phyloP scores from a whole-genome alignment of 2,888 invertebrate genomes.

The Drosophila falleni region DNA sequence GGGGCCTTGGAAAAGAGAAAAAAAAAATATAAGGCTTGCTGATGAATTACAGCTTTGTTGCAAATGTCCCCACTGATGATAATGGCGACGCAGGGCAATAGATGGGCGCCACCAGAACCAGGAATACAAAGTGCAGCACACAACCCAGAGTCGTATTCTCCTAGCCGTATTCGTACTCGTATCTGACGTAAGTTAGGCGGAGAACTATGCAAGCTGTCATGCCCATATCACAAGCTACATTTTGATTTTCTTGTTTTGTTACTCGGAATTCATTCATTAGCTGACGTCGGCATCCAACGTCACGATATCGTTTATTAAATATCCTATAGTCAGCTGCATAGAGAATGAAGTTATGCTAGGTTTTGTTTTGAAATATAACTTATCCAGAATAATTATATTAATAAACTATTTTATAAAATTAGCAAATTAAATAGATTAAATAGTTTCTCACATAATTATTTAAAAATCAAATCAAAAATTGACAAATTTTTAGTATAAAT shows the following conservation, averaged over 20 bases:
- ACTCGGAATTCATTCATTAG: conserved; percentile 66
- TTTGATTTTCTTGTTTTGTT: conserved; percentile 46
- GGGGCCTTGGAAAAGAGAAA: conserved; percentile 8
- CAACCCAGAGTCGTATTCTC: not conserved
- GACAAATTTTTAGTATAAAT: no score
- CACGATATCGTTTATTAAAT: conserved; percentile 51
- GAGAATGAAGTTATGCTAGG: not conserved
- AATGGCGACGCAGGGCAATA: conserved; percentile 14
- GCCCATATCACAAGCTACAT: conserved; percentile 39
- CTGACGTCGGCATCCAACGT: conserved; percentile 62
- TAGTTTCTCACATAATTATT: no score
- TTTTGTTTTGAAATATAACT: not conserved
- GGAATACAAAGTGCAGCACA: conserved; percentile 2
- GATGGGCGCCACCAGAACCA: conserved; percentile 4
- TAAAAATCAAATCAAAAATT: no score
- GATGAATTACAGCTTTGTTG: conserved; percentile 52
- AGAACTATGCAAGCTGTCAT: conserved; percentile 30
- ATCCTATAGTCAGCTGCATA: conserved; percentile 19
- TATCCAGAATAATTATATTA: not conserved
- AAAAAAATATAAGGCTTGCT: conserved; percentile 15
- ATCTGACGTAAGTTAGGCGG: not conserved
- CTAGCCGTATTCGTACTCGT: not conserved
- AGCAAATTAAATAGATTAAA: no score
- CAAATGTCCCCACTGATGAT: conserved; percentile 42
- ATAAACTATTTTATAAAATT: no score